Conservation (phyloP, 2,888 invertebrate species). For the Oscheius sp. region DNA sequence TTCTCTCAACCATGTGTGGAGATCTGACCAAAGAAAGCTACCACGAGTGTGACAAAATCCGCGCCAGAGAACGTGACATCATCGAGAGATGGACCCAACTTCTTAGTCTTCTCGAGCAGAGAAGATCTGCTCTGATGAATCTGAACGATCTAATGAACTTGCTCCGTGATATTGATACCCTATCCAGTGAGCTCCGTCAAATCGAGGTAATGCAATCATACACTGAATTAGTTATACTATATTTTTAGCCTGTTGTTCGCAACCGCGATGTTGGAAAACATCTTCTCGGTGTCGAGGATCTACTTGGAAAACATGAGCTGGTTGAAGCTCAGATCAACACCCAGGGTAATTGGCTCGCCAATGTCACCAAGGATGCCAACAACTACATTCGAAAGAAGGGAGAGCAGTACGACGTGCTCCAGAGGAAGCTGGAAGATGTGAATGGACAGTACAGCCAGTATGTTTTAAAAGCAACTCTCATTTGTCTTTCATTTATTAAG, state of each 20-base stretch:
- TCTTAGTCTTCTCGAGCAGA: slow-evolving; percentile 86
- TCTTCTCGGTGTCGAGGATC: slow-evolving; percentile 91
- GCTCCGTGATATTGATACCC: slow-evolving; percentile 90
- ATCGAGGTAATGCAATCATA: slow-evolving; percentile 79
- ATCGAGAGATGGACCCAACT: slow-evolving; percentile 83
- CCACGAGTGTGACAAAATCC: slow-evolving; percentile 87
- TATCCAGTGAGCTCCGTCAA: slow-evolving; percentile 85
- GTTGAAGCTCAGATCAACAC: slow-evolving; percentile 79
- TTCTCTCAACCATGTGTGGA: slow-evolving; percentile 90
- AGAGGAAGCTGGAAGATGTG: slow-evolving; percentile 83
- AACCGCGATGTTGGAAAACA: slow-evolving; percentile 87
- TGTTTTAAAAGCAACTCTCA: neutral
- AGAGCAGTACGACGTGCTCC: slow-evolving; percentile 79
- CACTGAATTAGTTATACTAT: neutral
- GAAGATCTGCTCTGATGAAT: slow-evolving; percentile 77
- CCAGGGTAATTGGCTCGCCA: slow-evolving; percentile 66
- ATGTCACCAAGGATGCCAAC: slow-evolving; percentile 58
- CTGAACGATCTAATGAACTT: slow-evolving; percentile 88
- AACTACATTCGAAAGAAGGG: slow-evolving; percentile 68
- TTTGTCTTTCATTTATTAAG: slow-evolving; percentile 72
- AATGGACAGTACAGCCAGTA: slow-evolving; percentile 84
- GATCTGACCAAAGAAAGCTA: slow-evolving; percentile 92
- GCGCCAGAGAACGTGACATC: slow-evolving; percentile 72
- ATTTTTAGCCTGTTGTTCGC: slow-evolving; percentile 50
- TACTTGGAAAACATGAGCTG: slow-evolving; percentile 91